Evolutionary conservation across 2,888 invertebrate species (phyloP), one percentile per base, ranked within the genome.

Genomic region (Limulus polyphemus): DNA sequence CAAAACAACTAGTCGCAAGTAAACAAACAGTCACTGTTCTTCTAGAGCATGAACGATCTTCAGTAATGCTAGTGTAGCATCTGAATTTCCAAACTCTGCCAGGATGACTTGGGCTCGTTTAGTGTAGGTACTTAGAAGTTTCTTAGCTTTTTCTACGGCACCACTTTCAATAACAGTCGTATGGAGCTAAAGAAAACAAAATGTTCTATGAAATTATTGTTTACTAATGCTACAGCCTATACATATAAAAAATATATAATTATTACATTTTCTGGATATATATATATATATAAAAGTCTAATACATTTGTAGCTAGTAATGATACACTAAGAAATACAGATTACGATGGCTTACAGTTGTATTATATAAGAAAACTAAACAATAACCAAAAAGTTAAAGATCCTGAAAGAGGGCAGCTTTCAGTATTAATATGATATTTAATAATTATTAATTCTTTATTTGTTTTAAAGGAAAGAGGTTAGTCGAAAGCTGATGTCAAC

Each of bases 21-120:
- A 32, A 14, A 1, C 51, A 14, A 51, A 51, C 14, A 17, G 11
- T 11, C 11, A 17, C 56, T 57, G 66, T 54, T 65, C 63, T 58
- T 60, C 62, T 11, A 70, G 55, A 12, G 68, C 65, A 54, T 64
- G 60, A 32, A 75, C 72, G 69, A 93, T 92, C 76, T 92, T 92
- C 59, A 84, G 83, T 59, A 93, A 80, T 0, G 91, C 92, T 46
- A 86, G 87, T 65, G 87, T 81, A 0, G 92, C 91, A 76, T 91
- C 91, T 61, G 86, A 87, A 70, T 83, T 80, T 58, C 87, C 86
- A 74, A 93, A 86, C 67, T 83, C 82, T 70, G 83, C 82, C 32
- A 93, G 78, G 11, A 88, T 85, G 64, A 82, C 81, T 73, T 88
- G 81, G 0, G 91, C 90, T 63, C 68, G 69, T 11, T 72, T 64